Conservation (phyloP, 2,888 invertebrate species). For the Tyria jacobaeae region DNA sequence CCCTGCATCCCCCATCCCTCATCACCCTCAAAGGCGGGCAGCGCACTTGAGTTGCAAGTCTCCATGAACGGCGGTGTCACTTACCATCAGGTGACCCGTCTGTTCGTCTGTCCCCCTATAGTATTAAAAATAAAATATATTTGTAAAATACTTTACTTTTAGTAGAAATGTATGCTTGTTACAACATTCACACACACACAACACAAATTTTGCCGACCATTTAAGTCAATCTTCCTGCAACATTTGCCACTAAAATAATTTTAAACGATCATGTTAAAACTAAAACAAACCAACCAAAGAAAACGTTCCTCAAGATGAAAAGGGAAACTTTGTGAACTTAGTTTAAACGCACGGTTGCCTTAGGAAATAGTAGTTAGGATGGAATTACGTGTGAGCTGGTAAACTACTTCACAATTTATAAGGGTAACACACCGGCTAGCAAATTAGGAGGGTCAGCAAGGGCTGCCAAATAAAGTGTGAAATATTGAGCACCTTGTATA, state of each 20-base stretch:
- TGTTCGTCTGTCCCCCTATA: no score
- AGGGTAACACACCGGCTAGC: conserved; percentile 34
- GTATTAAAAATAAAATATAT: no score
- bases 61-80: no score
- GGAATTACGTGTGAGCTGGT: conserved; percentile 47
- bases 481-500: conserved; percentile 42
- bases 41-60: no score
- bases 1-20: no score
- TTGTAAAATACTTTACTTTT: no score
- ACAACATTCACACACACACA: no score
- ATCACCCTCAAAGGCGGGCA: no score
- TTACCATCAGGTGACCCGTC: no score
- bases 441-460: conserved; percentile 50
- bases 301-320: conserved; percentile 32
- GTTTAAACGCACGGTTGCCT: conserved; percentile 39
- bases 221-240: not conserved
- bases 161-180: no score
- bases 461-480: conserved; percentile 44
- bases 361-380: conserved; percentile 37
- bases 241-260: conserved; percentile 1
- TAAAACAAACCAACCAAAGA: conserved; percentile 10
- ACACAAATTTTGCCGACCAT: no score
- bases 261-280: not conserved
- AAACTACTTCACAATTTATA: conserved; percentile 47
- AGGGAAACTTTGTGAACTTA: conserved; percentile 32